A percentile compares a stretch with the other conserved stretches of the same genome.
Conservation (phyloP, 2,797 vertebrate genomes). For the Eleutherodactylus coqui region DNA sequence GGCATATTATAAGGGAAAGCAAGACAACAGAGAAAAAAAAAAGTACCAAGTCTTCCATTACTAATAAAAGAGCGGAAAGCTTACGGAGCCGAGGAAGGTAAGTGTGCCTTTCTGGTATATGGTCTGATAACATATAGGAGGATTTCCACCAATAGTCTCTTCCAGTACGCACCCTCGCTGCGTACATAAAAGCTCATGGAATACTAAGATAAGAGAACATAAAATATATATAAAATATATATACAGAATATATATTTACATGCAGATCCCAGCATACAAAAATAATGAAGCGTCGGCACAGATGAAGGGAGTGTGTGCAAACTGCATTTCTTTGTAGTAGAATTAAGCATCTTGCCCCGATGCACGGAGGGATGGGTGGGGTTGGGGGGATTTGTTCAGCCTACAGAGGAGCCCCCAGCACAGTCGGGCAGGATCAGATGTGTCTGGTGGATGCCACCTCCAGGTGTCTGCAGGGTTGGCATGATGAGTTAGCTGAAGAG, state of each 20-base stretch:
- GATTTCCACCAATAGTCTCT: background rate
- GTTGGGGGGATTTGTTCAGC: background rate
- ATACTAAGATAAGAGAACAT: constrained; percentile 55
- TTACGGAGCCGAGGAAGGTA: background rate
- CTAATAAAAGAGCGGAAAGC: background rate
- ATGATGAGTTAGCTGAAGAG: constrained; percentile 31
- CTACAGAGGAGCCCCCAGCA: constrained; percentile 7
- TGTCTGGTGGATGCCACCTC: background rate
- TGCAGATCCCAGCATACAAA: constrained; percentile 62
- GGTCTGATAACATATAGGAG: background rate
- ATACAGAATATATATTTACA: constrained; percentile 65
- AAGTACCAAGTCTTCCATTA: constrained; percentile 5
- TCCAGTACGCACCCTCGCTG: background rate
- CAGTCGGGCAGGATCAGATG: background rate
- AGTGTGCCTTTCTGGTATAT: constrained; percentile 6
- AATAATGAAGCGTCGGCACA: constrained; percentile 50
- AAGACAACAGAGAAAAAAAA: background rate
- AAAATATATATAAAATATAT: constrained; percentile 64
- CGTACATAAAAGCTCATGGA: constrained; percentile 33
- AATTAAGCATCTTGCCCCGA: constrained; percentile 50
- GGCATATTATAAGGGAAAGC: background rate
- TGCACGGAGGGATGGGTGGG: background rate
- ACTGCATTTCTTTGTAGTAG: constrained; percentile 65
- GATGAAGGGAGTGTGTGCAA: constrained; percentile 65
- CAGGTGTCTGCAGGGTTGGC: background rate